Base-by-base conservation (phyloP, 2,888 invertebrate genomes). In the Dyspetes luteomarginatus region DNA sequence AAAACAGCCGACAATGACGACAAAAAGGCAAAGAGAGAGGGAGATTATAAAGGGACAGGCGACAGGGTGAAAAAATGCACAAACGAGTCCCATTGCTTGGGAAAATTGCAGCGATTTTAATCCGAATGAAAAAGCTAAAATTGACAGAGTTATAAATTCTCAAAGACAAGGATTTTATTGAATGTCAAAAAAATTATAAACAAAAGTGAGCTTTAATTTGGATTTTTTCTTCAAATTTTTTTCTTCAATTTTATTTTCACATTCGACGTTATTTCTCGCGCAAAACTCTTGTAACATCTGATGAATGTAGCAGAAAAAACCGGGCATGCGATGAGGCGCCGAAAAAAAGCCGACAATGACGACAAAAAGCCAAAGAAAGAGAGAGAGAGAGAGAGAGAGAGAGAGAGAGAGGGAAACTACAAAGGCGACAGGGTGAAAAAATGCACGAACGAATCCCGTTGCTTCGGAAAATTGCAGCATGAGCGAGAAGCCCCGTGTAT, bases 1-100 rank as follows among this genome's bases (percentile, higher is more conserved):
- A 55, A 55, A 55, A 26, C 24, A 24, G 12, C 5, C 26, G 22
- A 55, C 22, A 55, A 24, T n/a, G 2, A 12, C 52, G 52, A 55
- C 52, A 55, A 22, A 48, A 48, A 55, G 26, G 24, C 12, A 2
- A 26, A 24, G 24, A 43, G 43, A 62, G 45, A 62, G 41, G 24
- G 68, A 30, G 60, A 52, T 43, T 52, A 76, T 68, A 76, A 76
- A n/a, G n/a, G n/a, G n/a, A n/a, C n/a, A 76, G n/a, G n/a, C 68
- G 52, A 62, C 45, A 5, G 75, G 30, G 43, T 48, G 60, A 43
- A 15, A 2, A 24, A 43, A 58, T 48, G 65, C 52, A 58, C 58
- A 3, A 71, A 12, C 52, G 52, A 52, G n/a, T 24, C n/a, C 19
- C 36, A 52, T 36, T 52, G 52, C 52, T 52, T 67, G 28, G 48